Base-by-base conservation (phyloP, 2,888 invertebrate genomes). In the Sinodicranocentrus sp. region DNA sequence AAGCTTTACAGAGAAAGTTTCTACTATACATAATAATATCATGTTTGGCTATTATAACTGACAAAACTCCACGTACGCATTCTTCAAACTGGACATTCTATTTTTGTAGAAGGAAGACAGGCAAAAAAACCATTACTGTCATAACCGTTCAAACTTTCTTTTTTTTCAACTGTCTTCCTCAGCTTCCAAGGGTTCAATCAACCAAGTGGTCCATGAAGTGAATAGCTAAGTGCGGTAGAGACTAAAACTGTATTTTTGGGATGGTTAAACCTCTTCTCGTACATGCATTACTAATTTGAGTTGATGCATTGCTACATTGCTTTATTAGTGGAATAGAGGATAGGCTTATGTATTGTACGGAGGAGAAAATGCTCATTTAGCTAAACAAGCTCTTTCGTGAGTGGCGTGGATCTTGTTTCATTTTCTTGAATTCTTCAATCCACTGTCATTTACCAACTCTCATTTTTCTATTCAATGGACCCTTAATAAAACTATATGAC, bases 401-500 rank as follows among this genome's bases (percentile, higher is more conserved):
- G n/a, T n/a, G n/a, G n/a, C n/a, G n/a, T n/a, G n/a, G n/a, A n/a
- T n/a, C n/a, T n/a, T n/a, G n/a, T n/a, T n/a, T n/a, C n/a, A n/a
- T n/a, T n/a, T n/a, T n/a, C n/a, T n/a, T n/a, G n/a, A n/a, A n/a
- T n/a, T n/a, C n/a, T n/a, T n/a, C n/a, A n/a, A n/a, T 39, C 39
- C 39, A 2, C n/a, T 48, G 48, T 48, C 48, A 48, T n/a, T 48
- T 48, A 5, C 33, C 33, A 76, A 82, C 75, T 75, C 82, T 75
- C 75, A 39, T 68, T 73, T 82, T 73, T 73, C 67, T n/a, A 19
- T 54, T 71, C 19, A 75, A 75, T 75, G 70, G 21, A 65, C 75
- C 82, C 70, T 65, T 44, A 72, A 78, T 68, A 73, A 82, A 75
- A 70, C 54, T 75, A 67, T 33, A 68, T 82, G 76, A 82, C 72